Conservation (phyloP, 2,888 invertebrate genomes). For the Colostygia pectinataria region DNA sequence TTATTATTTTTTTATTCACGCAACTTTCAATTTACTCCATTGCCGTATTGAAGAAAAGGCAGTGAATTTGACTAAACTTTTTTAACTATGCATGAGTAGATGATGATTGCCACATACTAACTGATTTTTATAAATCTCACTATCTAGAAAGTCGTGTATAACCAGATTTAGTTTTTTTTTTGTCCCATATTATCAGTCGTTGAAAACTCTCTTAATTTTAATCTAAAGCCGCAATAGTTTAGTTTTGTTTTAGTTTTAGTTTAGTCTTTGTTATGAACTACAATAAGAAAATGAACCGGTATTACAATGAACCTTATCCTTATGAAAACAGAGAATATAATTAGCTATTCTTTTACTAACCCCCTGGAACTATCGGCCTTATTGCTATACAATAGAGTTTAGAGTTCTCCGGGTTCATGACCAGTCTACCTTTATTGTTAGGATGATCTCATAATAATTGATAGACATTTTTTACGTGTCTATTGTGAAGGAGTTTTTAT, state of each 20-base stretch:
- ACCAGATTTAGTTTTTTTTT: too few species aligned
- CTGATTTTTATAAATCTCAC: too few species aligned
- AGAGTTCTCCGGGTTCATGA: background rate
- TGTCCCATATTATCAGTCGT: background rate
- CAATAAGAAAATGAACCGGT: slow-evolving; percentile 30
- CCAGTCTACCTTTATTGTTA: slow-evolving; percentile 23
- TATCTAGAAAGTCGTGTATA: too few species aligned
- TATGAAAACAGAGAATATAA: too few species aligned
- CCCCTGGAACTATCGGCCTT: slow-evolving; percentile 6
- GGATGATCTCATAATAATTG: slow-evolving; percentile 52
- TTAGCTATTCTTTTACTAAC: slow-evolving; percentile 11
- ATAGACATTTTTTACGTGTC: slow-evolving; percentile 55
- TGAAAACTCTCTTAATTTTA: slow-evolving; percentile 8
- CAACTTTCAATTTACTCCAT: too few species aligned
- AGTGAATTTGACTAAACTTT: too few species aligned
- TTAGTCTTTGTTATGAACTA: slow-evolving; percentile 22
- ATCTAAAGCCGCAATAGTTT: slow-evolving; percentile 16
- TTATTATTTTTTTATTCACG: too few species aligned
- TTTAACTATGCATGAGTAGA: too few species aligned
- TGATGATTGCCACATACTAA: too few species aligned
- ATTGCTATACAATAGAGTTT: background rate
- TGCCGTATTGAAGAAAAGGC: too few species aligned
- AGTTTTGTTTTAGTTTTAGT: too few species aligned
- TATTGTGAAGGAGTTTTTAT: slow-evolving; percentile 42
- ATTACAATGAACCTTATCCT: slow-evolving; percentile 27